Evolutionary conservation across 2,888 invertebrate genomes (phyloP).

Genomic region (Acanthococcus lagerstroemiae): DNA sequence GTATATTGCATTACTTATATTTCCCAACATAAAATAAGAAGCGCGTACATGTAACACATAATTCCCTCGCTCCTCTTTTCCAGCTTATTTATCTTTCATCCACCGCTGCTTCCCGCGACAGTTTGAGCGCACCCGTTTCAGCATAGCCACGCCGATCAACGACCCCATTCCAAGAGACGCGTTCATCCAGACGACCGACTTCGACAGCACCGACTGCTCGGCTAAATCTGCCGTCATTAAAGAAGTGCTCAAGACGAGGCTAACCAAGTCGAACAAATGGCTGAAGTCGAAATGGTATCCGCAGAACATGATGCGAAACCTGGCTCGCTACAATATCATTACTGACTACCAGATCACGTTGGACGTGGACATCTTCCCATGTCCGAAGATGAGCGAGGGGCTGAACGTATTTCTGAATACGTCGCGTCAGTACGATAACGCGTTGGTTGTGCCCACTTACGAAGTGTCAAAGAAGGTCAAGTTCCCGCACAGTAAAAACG

Average conservation of each 20-base stretch:
- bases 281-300: constrained; percentile 54
- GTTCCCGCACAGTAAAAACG: constrained; percentile 72
- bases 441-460: constrained; percentile 82
- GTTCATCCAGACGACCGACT: neutral
- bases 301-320: constrained; percentile 78
- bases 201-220: neutral
- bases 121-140: neutral
- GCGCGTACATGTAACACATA: too few relatives aligned
- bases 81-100: neutral
- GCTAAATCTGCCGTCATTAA: neutral
- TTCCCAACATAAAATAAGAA: too few relatives aligned
- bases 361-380: constrained; percentile 81
- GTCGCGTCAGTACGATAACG: constrained; percentile 52
- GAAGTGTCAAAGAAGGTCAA: constrained; percentile 58
- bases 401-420: constrained; percentile 56
- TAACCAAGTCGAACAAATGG: constrained; percentile 17
- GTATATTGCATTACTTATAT: too few relatives aligned
- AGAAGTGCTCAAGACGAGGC: neutral
- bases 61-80: neutral
- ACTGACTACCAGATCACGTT: constrained; percentile 70
- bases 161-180: neutral
- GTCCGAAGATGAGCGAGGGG: constrained; percentile 57
- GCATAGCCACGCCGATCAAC: neutral
- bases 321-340: constrained; percentile 76
- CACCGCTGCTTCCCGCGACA: neutral